Evolutionary conservation across 2,797 vertebrate species (phyloP).

Genomic region (Cheirogaleus major): DNA sequence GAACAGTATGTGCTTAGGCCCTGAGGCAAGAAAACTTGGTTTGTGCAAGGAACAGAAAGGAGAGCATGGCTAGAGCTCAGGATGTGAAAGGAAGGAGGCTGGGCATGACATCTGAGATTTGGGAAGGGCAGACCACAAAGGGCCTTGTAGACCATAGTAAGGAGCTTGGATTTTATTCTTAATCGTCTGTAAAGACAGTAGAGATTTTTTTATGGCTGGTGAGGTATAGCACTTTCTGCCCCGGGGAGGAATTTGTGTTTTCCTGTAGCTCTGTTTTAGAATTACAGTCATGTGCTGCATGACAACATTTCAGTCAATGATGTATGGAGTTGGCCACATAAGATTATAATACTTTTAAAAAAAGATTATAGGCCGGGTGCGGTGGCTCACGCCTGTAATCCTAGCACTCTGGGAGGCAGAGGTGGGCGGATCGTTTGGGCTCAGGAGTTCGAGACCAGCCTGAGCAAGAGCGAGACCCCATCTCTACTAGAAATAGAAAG

Average conservation of each 20-base stretch:
- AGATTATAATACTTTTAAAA: neutral
- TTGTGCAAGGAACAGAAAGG: neutral
- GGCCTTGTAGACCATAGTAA: neutral
- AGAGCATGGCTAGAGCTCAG: neutral
- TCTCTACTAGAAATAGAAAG: too few species aligned
- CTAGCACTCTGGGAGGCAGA: too few species aligned
- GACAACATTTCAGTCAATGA: neutral
- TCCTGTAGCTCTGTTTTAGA: neutral
- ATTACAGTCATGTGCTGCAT: neutral
- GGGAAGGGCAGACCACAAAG: neutral
- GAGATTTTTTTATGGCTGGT: neutral
- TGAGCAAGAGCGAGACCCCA: too few species aligned
- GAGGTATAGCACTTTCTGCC: neutral
- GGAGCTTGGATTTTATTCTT: neutral
- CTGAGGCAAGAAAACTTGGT: neutral
- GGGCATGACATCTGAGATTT: neutral
- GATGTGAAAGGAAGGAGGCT: neutral
- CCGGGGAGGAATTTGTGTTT: neutral
- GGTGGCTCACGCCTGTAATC: too few species aligned
- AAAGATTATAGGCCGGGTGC: too few species aligned
- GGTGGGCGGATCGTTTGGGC: too few species aligned
- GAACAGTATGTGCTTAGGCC: neutral
- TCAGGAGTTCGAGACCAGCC: too few species aligned
- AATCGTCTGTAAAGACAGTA: neutral
- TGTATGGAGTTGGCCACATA: neutral